These are phyloP conservation scores for Typhlichthys eigenmanni DNA, from an alignment of 2,797 vertebrate genomes.

Conservation along the genomic window DNA sequence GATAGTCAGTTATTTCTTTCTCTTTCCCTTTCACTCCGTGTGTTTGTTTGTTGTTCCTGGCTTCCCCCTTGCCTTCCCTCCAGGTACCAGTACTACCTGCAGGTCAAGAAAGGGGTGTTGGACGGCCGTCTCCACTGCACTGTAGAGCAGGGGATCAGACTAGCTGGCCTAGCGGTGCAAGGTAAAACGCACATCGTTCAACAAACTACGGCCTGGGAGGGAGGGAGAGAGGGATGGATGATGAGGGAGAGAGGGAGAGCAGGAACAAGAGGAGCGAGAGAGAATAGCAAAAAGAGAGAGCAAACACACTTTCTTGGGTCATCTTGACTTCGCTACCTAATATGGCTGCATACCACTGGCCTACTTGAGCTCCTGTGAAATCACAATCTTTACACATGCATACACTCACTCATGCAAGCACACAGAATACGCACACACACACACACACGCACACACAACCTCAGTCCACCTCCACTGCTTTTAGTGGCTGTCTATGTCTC, in stretches of 20 bases:
- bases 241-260: conserved; percentile 40
- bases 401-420: conserved; percentile 35
- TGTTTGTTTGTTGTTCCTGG: neutral
- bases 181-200: conserved; percentile 69
- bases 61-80: conserved; percentile 1
- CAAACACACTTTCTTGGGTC: conserved; percentile 69
- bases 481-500: conserved; percentile 63
- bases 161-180: conserved; percentile 94
- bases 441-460: conserved; percentile 6
- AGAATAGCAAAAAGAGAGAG: conserved; percentile 47
- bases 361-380: conserved; percentile 73
- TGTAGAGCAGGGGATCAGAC: conserved; percentile 88
- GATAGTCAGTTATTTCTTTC: neutral
- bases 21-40: neutral
- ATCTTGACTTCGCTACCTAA: conserved; percentile 73
- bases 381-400: conserved; percentile 51
- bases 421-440: conserved; percentile 10
- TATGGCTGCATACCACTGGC: conserved; percentile 74
- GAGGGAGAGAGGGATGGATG: conserved; percentile 11
- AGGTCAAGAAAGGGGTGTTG: conserved; percentile 94
- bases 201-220: conserved; percentile 2
- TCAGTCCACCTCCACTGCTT: conserved; percentile 48
- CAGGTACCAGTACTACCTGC: conserved; percentile 97
- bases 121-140: conserved; percentile 87
- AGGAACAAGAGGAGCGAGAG: conserved; percentile 32